These are phyloP conservation scores for Macropis europaea DNA, from an alignment of 2,888 invertebrate species.

Conservation along the genomic window DNA sequence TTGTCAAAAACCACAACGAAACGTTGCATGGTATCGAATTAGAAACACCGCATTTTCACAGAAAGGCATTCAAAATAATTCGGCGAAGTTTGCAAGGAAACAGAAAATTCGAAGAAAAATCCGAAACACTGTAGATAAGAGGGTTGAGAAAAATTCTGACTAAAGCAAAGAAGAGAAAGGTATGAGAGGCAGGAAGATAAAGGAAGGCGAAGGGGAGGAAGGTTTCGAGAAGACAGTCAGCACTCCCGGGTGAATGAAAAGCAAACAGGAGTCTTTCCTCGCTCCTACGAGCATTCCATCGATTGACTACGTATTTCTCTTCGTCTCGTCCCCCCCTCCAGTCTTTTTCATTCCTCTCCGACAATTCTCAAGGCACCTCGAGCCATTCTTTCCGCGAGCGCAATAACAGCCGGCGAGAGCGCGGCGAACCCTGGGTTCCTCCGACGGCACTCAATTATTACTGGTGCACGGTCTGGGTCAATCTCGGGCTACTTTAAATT, in stretches of 20 bases:
- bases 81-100: neutral
- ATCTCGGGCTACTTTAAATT: constrained; percentile 67
- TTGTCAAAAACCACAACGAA: too few species aligned
- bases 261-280: constrained; percentile 53
- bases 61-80: neutral
- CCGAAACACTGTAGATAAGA: too few species aligned
- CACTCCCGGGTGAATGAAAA: constrained; percentile 52
- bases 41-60: too few species aligned
- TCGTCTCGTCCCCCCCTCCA: neutral
- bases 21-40: too few species aligned
- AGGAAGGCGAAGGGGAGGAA: neutral
- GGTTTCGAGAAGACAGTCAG: constrained; percentile 12
- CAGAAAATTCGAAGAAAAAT: neutral
- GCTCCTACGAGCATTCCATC: constrained; percentile 42
- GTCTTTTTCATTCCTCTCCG: constrained; percentile 29
- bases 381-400: constrained; percentile 46
- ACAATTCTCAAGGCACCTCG: constrained; percentile 50
- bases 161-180: neutral
- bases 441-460: constrained; percentile 63
- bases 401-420: constrained; percentile 46
- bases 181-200: neutral
- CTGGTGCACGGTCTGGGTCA: constrained; percentile 56
- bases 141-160: neutral
- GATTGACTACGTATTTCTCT: constrained; percentile 38
- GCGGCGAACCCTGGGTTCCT: constrained; percentile 38